phyloP scores from a whole-genome alignment of 2,113 vertebrate genomes.

The Nettapus auritus region DNA sequence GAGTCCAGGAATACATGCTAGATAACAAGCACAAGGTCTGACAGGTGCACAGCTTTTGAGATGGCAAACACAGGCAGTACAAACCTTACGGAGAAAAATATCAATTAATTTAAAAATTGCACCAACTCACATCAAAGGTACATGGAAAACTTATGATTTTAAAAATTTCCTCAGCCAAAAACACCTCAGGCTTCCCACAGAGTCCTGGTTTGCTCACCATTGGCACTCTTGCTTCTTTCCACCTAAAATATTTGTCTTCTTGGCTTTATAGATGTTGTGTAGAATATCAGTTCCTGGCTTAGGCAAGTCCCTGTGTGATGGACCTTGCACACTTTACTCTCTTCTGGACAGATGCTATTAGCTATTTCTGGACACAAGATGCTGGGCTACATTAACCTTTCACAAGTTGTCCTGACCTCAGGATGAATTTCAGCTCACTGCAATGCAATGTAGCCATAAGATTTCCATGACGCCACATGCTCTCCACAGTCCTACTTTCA shows the following conservation, averaged over 20 bases:
- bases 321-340: background rate
- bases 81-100: background rate
- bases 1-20: background rate
- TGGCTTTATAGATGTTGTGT: background rate
- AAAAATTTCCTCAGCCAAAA: background rate
- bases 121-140: background rate
- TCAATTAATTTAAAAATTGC: conserved; percentile 2
- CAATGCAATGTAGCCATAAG: background rate
- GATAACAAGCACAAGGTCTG: conserved; percentile 23
- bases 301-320: background rate
- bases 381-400: background rate
- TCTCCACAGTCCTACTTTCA: background rate
- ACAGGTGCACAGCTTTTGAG: conserved; percentile 6
- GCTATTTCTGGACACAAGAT: background rate
- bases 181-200: background rate
- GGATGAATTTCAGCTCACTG: background rate
- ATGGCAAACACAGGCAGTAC: background rate
- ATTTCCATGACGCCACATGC: background rate
- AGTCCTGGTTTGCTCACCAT: background rate
- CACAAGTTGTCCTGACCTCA: background rate
- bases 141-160: background rate
- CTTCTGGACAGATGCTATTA: background rate
- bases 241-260: background rate
- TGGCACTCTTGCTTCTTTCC: background rate
- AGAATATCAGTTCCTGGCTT: background rate